Evolutionary conservation across 2,888 invertebrate species (phyloP), one percentile per base, ranked within the genome.

Genomic region (Sericinus montela): DNA sequence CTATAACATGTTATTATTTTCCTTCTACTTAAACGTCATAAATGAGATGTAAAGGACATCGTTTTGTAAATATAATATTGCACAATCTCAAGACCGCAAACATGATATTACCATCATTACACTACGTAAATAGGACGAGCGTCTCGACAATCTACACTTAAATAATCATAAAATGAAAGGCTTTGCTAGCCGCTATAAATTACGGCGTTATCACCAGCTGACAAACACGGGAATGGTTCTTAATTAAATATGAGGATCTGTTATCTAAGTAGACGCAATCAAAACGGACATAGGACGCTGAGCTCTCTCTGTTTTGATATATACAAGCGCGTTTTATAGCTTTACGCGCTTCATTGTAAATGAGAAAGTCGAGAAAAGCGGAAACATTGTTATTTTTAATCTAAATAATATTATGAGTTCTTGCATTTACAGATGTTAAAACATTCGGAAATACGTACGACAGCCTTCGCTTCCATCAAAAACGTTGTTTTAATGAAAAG

Each of bases 131-230:
- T 78, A 77, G 69, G 66, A 64, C 69, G 62, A 64, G 35, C 43
- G 65, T 67, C 69, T 68, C 62, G 63, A 70, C 76, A 77, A 77
- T 78, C 72, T 75, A 71, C 73, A 75, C 79, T 80, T 79, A 80
- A 80, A 80, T 77, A 75, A 79, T 79, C 74, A 73, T 82, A 81
- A 80, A 82, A 62, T 64, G 67, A 70, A 69, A 75, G 72, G 72
- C 80, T 80, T 76, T 75, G 70, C 80, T 78, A 72, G 74, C 80
- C 81, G 77, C 73, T 78, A 82, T 82, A 85, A 84, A 83, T 83
- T 78, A 80, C 66, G 50, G 63, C 75, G 85, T 86, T 86, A 80
- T 63, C 61, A 53, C 6, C 6, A 32, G 37, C 47, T 60, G 62
- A 58, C 69, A 76, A 84, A 81, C 81, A 81, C 79, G 62, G 60